Base-by-base conservation (phyloP, 2,797 vertebrate genomes). In the Tinamus major region DNA sequence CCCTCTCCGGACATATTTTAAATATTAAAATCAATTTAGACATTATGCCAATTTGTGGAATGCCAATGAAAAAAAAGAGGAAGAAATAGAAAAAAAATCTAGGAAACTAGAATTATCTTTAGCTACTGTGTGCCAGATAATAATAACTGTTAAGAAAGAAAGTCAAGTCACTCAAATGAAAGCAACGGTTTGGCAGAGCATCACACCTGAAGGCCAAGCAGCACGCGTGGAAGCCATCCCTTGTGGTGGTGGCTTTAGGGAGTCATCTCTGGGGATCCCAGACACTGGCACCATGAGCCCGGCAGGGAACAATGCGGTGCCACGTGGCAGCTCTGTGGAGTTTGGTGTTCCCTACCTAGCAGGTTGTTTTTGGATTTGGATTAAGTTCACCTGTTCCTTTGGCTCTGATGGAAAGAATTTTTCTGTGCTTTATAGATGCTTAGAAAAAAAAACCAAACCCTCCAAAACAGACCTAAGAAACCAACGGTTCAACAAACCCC, bases 361-460 rank as follows among this genome's bases (percentile, higher is more conserved):
- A 1, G 23, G 56, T 35, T 92, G 74, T 71, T 85, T 89, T 85
- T 56, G 91, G 81, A 84, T 58, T 27, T 51, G 56, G 59, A 93
- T 81, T 85, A 87, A 77, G 48, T 89, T 96, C 75, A 95, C 89
- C 87, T 92, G 87, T 68, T 95, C 77, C 65, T 86, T 48, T 85
- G 82, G 65, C 75, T 65, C 42, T 27, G 88, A 70, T 31, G 82
- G 81, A 90, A 85, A 82, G 35, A 79, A 37, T 80, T 89, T 83
- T 90, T 85, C 59, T 87, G 72, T 80, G 48, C 35, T 78, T 61
- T 86, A 69, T 85, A 33, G 55, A 62, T 86, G 33, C 29, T 71
- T 67, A 27, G 4, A 46, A 53, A 27, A 74, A 56, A 41, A 9
- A 49, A 9, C 53, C 83, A 78, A 35, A 33, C 58, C 23, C 23